Conservation (phyloP, 2,888 invertebrate species). For the Drosophila robusta region DNA sequence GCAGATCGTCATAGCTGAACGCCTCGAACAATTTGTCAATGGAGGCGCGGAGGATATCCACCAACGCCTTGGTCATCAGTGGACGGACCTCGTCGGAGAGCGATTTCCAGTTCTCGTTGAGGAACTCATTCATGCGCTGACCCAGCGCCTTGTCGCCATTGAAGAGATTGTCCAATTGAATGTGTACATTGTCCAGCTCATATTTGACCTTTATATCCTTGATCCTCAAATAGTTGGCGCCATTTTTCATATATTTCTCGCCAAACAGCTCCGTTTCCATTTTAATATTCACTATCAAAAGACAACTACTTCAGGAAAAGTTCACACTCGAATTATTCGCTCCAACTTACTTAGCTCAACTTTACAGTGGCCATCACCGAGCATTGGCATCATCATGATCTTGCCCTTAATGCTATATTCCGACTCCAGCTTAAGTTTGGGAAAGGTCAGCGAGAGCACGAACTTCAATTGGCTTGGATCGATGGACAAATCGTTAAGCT, state of each 20-base stretch:
- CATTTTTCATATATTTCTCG: slow-evolving; percentile 86
- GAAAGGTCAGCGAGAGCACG: slow-evolving; percentile 88
- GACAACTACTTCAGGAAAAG: slow-evolving; percentile 2
- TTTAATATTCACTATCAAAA: slow-evolving; percentile 88
- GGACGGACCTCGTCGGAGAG: slow-evolving; percentile 90
- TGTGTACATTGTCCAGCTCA: slow-evolving; percentile 88
- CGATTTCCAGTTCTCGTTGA: slow-evolving; percentile 92
- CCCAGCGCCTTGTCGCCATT: slow-evolving; percentile 90
- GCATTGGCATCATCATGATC: slow-evolving; percentile 90
- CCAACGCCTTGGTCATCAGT: slow-evolving; percentile 88
- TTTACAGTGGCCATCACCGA: slow-evolving; percentile 88
- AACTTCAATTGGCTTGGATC: slow-evolving; percentile 86
- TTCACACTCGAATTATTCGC: not conserved
- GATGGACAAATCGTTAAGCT: slow-evolving; percentile 87
- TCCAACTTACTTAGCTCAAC: slow-evolving; percentile 89
- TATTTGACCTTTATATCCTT: slow-evolving; percentile 89
- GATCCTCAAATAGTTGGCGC: slow-evolving; percentile 87
- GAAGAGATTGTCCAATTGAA: slow-evolving; percentile 90
- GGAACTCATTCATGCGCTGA: slow-evolving; percentile 90
- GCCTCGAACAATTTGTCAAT: slow-evolving; percentile 87
- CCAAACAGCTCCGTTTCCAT: slow-evolving; percentile 88
- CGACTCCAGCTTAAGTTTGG: slow-evolving; percentile 88
- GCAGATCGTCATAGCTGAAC: slow-evolving; percentile 86
- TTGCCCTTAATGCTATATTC: slow-evolving; percentile 89
- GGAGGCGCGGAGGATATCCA: slow-evolving; percentile 87